Conservation (phyloP, 2,113 vertebrate species). For the Rhineura floridana region DNA sequence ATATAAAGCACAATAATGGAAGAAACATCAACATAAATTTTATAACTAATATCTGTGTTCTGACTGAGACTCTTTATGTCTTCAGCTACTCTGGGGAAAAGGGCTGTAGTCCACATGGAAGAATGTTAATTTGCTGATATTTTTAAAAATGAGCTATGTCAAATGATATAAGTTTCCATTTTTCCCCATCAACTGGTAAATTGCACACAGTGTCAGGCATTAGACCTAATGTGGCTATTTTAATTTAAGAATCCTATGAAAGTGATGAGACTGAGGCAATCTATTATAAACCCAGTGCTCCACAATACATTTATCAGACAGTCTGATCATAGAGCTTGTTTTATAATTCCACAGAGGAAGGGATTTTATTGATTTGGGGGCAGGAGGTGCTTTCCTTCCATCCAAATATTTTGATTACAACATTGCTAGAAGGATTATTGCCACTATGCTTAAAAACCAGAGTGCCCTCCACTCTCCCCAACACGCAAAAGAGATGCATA, state of each 20-base stretch:
- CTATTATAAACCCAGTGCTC: too few relatives aligned
- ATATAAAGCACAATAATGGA: neutral
- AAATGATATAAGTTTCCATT: neutral
- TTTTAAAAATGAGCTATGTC: neutral
- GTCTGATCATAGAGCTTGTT: conserved; percentile 3
- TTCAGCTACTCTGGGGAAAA: neutral
- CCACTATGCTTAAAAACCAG: neutral
- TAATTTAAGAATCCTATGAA: neutral
- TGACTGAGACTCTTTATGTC: neutral
- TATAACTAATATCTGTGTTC: neutral
- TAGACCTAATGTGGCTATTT: neutral
- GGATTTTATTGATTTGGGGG: neutral
- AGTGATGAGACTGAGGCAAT: neutral
- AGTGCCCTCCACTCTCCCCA: neutral
- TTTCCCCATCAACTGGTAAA: neutral
- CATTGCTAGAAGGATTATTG: neutral
- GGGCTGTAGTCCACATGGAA: neutral
- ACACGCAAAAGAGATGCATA: too few relatives aligned
- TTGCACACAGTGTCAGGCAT: neutral
- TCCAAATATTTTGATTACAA: neutral
- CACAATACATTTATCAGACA: neutral
- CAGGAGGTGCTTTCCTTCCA: neutral
- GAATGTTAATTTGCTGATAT: neutral
- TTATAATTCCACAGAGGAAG: neutral
- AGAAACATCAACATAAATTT: neutral